These are phyloP conservation scores for Seira musarum DNA, from an alignment of 2,888 invertebrate species.

Conservation along the genomic window DNA sequence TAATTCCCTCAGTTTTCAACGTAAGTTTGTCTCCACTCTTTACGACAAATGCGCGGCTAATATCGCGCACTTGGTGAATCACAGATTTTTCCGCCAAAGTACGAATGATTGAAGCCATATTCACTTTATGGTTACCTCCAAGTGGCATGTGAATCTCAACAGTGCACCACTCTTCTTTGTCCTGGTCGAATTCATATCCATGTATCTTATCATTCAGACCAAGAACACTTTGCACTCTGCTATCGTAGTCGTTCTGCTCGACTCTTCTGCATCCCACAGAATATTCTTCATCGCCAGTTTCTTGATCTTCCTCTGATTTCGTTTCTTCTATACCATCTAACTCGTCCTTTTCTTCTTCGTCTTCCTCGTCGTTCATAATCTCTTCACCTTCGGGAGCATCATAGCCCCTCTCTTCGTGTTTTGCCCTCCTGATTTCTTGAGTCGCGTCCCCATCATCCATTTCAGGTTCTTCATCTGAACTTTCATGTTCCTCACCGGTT, in stretches of 20 bases:
- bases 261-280: conserved; percentile 35
- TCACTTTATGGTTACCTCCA: conserved; percentile 78
- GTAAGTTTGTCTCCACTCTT: conserved; percentile 74
- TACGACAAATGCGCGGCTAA: conserved; percentile 88
- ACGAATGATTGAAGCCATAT: conserved; percentile 83
- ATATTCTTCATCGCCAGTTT: conserved; percentile 72
- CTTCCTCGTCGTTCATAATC: conserved; percentile 71
- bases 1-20: conserved; percentile 96
- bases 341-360: conserved; percentile 72
- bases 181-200: conserved; percentile 84
- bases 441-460: conserved; percentile 74
- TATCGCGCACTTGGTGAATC: conserved; percentile 84
- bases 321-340: conserved; percentile 72
- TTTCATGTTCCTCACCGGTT: conserved; percentile 73
- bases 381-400: conserved; percentile 79
- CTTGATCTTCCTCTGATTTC: conserved; percentile 43
- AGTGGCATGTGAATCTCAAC: conserved; percentile 81
- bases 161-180: conserved; percentile 87
- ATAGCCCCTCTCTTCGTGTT: conserved; percentile 79
- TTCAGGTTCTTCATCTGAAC: conserved; percentile 79
- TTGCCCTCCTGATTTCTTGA: conserved; percentile 71
- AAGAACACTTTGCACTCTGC: conserved; percentile 72
- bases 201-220: conserved; percentile 74
- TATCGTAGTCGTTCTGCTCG: conserved; percentile 56
- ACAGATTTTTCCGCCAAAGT: conserved; percentile 82